phyloP scores from a whole-genome alignment of 2,113 vertebrate genomes.

The Mobula hypostoma region DNA sequence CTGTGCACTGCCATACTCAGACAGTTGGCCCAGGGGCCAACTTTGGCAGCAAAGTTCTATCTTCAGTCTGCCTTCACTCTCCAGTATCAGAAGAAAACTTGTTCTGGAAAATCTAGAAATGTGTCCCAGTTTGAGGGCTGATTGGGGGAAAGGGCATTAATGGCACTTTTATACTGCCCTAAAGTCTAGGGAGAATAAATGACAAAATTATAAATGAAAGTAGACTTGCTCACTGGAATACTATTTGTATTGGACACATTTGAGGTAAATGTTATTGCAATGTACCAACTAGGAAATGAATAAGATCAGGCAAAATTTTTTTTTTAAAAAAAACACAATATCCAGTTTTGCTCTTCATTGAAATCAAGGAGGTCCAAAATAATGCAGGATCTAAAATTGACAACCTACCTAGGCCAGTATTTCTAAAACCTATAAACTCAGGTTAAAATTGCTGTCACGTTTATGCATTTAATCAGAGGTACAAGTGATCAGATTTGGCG shows the following conservation, averaged over 20 bases:
- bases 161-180: no score
- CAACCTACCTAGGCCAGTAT: neutral
- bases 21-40: no score
- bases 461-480: no score
- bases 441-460: no score
- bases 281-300: neutral
- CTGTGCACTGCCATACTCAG: no score
- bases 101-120: neutral
- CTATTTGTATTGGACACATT: neutral
- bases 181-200: neutral
- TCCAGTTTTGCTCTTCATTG: neutral
- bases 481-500: neutral
- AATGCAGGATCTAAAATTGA: neutral
- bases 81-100: neutral
- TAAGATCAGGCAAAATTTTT: neutral
- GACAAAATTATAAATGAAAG: neutral
- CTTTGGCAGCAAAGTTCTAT: neutral
- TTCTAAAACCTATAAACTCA: no score
- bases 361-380: neutral
- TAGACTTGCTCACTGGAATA: neutral
- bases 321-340: neutral
- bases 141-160: no score
- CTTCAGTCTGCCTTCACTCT: neutral
- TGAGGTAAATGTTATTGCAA: neutral
- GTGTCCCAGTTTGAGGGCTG: neutral